Evolutionary conservation across 2,113 vertebrate genomes (phyloP).

Genomic region (Malurus alboscapulatus): DNA sequence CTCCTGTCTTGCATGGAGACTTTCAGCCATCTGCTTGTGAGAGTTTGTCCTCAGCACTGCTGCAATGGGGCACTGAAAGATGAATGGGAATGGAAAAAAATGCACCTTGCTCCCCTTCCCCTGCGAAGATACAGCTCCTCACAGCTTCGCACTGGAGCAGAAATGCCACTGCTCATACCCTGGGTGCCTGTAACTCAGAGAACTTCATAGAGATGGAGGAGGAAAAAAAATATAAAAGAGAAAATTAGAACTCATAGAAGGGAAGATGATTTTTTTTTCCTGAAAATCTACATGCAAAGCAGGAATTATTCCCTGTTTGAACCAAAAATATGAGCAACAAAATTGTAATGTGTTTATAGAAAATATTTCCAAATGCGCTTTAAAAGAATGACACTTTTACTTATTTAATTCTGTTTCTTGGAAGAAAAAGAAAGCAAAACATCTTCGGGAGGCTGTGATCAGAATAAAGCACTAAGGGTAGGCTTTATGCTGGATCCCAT

Average conservation of each 20-base stretch:
- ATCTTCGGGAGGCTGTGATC: not conserved
- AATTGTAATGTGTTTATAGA: not conserved
- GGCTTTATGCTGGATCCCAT: not conserved
- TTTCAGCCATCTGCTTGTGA: not conserved
- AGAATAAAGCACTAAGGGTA: not conserved
- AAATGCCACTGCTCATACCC: not conserved
- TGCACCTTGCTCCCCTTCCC: not conserved
- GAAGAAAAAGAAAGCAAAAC: not conserved
- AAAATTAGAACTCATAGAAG: not conserved
- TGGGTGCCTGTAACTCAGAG: not conserved
- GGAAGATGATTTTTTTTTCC: not conserved
- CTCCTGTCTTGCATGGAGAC: not conserved
- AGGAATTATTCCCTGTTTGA: not conserved
- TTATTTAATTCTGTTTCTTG: not conserved
- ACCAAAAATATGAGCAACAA: not conserved
- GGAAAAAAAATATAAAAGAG: not conserved
- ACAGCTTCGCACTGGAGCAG: not conserved
- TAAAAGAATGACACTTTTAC: rapidly evolving
- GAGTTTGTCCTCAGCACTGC: not conserved
- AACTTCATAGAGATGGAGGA: not conserved
- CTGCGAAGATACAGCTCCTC: not conserved
- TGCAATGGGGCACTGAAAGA: not conserved
- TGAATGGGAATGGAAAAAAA: not conserved
- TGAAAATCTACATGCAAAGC: not conserved
- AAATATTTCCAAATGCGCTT: not conserved